A percentile compares a stretch with the other conserved stretches of the same genome.
Evolutionary conservation across 1,140 invertebrate species (phyloP).

Genomic region (Diorhabda elongata): DNA sequence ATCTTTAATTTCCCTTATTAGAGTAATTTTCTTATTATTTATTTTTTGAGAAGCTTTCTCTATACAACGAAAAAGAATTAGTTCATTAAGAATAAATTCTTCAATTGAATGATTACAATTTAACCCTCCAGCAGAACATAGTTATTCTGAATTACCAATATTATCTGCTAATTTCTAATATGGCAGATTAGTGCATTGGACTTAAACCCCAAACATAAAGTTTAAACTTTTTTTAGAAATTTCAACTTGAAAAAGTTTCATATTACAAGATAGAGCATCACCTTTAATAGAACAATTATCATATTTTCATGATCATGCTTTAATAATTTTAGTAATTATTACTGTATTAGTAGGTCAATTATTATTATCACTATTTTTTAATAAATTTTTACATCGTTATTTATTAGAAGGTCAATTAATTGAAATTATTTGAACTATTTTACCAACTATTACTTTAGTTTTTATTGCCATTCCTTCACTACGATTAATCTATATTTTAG

Average conservation of each 20-base stretch:
- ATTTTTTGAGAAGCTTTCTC: constrained; percentile 70
- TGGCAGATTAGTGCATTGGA: constrained; percentile 55
- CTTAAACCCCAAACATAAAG: constrained; percentile 60
- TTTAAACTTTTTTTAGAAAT: constrained; percentile 53
- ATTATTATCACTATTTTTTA: constrained; percentile 51
- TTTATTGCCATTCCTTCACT: constrained; percentile 60
- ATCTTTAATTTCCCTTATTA: constrained; percentile 60
- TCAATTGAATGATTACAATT: constrained; percentile 59
- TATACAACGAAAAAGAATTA: constrained; percentile 48
- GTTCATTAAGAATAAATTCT: constrained; percentile 47
- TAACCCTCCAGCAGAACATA: constrained; percentile 54
- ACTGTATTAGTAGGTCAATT: constrained; percentile 58
- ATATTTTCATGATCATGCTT: constrained; percentile 58
- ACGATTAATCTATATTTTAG: constrained; percentile 57
- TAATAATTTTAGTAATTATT: constrained; percentile 55
- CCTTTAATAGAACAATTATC: constrained; percentile 58
- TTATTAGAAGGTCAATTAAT: constrained; percentile 52
- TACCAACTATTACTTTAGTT: constrained; percentile 58
- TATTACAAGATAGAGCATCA: constrained; percentile 41
- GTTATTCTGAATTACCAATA: constrained; percentile 54
- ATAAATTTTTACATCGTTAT: constrained; percentile 51
- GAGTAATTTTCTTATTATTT: constrained; percentile 72
- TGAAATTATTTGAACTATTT: constrained; percentile 62
- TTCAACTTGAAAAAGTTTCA: constrained; percentile 40
- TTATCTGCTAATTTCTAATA: constrained; percentile 53